Base-by-base conservation (phyloP, 2,888 invertebrate species). In the Notodonta dromedarius region DNA sequence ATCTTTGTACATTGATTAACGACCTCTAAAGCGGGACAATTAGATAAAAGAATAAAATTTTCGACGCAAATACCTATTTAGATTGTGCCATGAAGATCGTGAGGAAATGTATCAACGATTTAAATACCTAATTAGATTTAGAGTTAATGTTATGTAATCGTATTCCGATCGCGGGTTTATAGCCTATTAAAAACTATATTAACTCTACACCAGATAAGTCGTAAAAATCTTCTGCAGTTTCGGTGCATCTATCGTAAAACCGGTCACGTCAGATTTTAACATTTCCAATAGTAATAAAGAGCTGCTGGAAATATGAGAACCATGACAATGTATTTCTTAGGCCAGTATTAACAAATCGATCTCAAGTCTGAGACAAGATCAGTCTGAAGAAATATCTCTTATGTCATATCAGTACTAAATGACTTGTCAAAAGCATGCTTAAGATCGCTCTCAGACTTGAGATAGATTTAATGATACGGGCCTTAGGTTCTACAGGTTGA, bases 11-110 rank as follows among this genome's bases (percentile, higher is more conserved):
- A 35, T 7, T 24, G 24, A 24, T 24, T 24, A 24, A 24, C 2
- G 24, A 24, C 24, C 24, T 24, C 24, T 24, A 2, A 24, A 24
- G 24, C 24, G 24, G 24, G 24, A 24, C 1, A 1, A 24, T 24
- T 24, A 2, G 24, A 24, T 2, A 24, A 24, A 24, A 24, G 1
- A 24, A 24, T 24, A 24, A 24, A 24, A 24, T 24, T 2, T 24
- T 2, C 24, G 24, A 24, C 24, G 2, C 24, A 24, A 24, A 24
- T 24, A n/a, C n/a, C n/a, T n/a, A 2, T 24, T 24, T 24, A 24
- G 1, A 2, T 2, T 24, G 24, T 24, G 7, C 48, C 48, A 14
- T 48, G 66, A 73, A 71, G 65, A 69, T 5, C 2, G 16, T 51
- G 11, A 51, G 16, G 14, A 14, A 51, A 51, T 51, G 51, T 14